Percentiles rank a stretch among this genome's conserved stretches.
Evolutionary conservation across 2,797 vertebrate genomes (phyloP).

Genomic region (Sebastes miniatus): DNA sequence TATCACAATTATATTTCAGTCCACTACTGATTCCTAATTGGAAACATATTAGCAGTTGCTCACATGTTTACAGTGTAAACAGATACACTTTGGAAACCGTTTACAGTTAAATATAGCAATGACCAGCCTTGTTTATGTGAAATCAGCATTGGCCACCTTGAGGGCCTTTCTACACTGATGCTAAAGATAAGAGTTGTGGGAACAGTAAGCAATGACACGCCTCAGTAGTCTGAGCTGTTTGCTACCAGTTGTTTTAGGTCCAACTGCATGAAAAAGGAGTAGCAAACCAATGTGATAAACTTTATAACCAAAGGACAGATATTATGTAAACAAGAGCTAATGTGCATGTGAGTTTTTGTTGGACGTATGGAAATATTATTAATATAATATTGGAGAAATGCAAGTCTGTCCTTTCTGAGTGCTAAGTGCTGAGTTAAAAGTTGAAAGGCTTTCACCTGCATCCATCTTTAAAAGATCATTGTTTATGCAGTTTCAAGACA

Average conservation of each 20-base stretch:
- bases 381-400: not conserved
- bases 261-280: not conserved
- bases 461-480: not conserved
- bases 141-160: not conserved
- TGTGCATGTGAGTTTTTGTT: not conserved
- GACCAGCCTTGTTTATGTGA: not conserved
- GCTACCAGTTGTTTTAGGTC: not conserved
- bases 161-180: not conserved
- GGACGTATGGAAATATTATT: not conserved
- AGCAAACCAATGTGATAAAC: not conserved
- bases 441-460: not conserved
- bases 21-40: not conserved
- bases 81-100: not conserved
- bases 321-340: not conserved
- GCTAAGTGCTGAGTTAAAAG: not conserved
- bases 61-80: not conserved
- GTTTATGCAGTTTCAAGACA: not conserved
- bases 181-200: slow-evolving; percentile 11
- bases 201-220: not conserved
- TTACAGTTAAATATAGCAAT: not conserved
- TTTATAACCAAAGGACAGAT: not conserved
- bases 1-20: not conserved
- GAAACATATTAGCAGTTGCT: not conserved
- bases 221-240: not conserved
- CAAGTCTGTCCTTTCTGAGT: not conserved